Base-by-base conservation (phyloP, 2,888 invertebrate species). In the Cactoblastis cactorum region DNA sequence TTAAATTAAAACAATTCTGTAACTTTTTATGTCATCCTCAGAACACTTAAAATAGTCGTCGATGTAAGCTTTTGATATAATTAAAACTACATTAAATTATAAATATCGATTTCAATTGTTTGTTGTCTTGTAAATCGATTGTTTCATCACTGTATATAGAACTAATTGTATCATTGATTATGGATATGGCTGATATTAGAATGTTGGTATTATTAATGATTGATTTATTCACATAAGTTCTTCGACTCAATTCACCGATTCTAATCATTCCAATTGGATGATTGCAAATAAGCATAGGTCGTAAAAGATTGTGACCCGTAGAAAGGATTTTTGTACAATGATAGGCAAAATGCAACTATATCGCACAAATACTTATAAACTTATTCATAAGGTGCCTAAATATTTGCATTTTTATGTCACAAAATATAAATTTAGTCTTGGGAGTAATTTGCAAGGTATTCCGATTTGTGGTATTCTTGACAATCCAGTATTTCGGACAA, bases 251-350 rank as follows among this genome's bases (percentile, higher is more conserved):
- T 65, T 63, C 66, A 67, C 65, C 61, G 65, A 70, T 73, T 74
- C 70, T 43, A 59, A 79, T 77, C 84, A 85, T 84, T 85, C 84
- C 85, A 83, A 74, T 75, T 61, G 67, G 70, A 75, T 67, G 63
- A 62, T 60, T 59, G 65, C 67, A 56, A n/a, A 61, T 55, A 56
- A 53, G 52, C 59, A 43, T 43, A 28, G 8, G 28, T 28, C 15
- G 28, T 56, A 57, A 51, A 65, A 55, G 55, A 62, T 63, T 65
- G 55, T 63, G 60, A 67, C 60, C 62, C 58, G 58, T 59, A 49
- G 62, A 61, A 55, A 63, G 18, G 34, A n/a, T 52, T 57, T 50
- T 62, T 61, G 57, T 59, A 55, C 58, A 48, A 62, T 63, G 61
- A 57, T 63, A 53, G 65, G 65, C 59, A 63, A 63, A 60, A 69